phyloP scores from a whole-genome alignment of 2,888 invertebrate species.

The Apeira syringaria region DNA sequence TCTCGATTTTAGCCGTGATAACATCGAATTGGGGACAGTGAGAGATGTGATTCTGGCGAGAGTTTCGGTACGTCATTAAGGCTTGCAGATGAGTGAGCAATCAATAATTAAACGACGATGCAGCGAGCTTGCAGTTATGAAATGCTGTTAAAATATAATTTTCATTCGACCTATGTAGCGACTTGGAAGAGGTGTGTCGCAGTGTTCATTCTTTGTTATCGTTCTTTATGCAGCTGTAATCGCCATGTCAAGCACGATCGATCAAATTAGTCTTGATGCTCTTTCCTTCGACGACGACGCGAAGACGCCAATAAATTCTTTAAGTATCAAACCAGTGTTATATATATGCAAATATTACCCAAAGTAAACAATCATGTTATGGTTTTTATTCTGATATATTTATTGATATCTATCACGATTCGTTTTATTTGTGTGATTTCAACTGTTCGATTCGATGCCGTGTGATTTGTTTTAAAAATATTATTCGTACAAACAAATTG shows the following conservation, averaged over 20 bases:
- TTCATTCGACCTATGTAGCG: constrained; percentile 16
- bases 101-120: constrained; percentile 37
- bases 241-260: no score
- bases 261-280: no score
- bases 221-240: neutral
- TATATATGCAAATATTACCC: constrained; percentile 13
- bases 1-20: constrained; percentile 26
- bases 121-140: constrained; percentile 34
- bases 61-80: constrained; percentile 28
- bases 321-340: constrained; percentile 12
- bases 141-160: constrained; percentile 35
- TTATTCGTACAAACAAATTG: constrained; percentile 2
- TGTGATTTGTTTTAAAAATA: constrained; percentile 11
- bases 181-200: constrained; percentile 20
- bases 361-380: constrained; percentile 15
- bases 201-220: constrained; percentile 3
- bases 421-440: constrained; percentile 7
- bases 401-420: constrained; percentile 14
- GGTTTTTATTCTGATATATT: constrained; percentile 8
- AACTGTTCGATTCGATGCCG: constrained; percentile 4
- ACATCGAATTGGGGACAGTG: constrained; percentile 25
- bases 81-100: constrained; percentile 21
- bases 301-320: constrained; percentile 7
- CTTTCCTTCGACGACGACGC: neutral
- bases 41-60: constrained; percentile 21